These are phyloP conservation scores for Procapra przewalskii DNA, from an alignment of 2,113 vertebrate genomes.

Conservation along the genomic window DNA sequence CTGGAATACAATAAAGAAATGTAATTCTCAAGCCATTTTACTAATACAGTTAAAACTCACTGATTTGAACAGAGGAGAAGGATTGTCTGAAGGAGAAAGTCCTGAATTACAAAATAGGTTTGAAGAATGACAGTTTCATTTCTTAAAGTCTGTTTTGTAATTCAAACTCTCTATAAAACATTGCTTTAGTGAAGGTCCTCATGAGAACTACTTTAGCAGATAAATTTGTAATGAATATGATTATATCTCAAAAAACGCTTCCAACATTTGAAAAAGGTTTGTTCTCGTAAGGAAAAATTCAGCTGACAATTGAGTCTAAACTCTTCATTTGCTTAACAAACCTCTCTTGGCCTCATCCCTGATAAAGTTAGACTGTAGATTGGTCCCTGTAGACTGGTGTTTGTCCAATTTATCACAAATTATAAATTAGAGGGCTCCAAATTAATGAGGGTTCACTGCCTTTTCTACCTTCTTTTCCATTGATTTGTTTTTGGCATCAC, in stretches of 20 bases:
- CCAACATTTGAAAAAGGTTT: slow-evolving; percentile 52
- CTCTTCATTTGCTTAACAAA: slow-evolving; percentile 64
- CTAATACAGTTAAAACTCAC: slow-evolving; percentile 37
- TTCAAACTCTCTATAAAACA: slow-evolving; percentile 46
- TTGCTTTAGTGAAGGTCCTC: slow-evolving; percentile 26
- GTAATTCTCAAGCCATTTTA: slow-evolving; percentile 44
- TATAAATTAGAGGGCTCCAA: slow-evolving; percentile 35
- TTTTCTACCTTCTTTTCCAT: slow-evolving; percentile 46
- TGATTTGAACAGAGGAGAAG: background rate
- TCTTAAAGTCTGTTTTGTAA: slow-evolving; percentile 48
- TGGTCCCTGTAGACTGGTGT: background rate
- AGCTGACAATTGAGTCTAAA: slow-evolving; percentile 24
- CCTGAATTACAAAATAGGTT: slow-evolving; percentile 33
- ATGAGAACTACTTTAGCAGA: slow-evolving; percentile 37
- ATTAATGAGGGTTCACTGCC: slow-evolving; percentile 41
- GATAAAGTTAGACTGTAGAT: background rate
- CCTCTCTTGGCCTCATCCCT: background rate
- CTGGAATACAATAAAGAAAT: background rate
- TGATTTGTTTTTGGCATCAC: slow-evolving; percentile 23
- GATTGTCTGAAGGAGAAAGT: slow-evolving; percentile 41
- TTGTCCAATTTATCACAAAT: slow-evolving; percentile 15
- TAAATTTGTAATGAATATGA: slow-evolving; percentile 38
- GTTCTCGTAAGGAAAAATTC: slow-evolving; percentile 66
- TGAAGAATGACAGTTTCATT: slow-evolving; percentile 39
- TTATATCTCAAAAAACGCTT: slow-evolving; percentile 38